phyloP scores from a whole-genome alignment of 2,888 invertebrate genomes.

The Perizoma flavofasciatum region DNA sequence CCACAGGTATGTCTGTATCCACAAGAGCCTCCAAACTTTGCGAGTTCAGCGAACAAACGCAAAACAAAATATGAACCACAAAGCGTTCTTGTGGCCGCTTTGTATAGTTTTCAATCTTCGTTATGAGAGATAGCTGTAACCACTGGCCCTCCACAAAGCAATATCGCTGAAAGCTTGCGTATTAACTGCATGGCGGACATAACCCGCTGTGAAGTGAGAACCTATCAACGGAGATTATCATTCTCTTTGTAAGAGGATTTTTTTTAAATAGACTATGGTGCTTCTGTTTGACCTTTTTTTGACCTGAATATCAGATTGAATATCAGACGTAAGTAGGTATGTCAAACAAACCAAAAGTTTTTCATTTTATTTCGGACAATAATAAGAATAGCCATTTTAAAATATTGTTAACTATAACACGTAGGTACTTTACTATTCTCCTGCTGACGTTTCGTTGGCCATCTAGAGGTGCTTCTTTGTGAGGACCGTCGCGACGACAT shows the following conservation, averaged over 20 bases:
- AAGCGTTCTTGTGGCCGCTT: conserved; percentile 77
- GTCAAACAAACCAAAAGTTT: too few relatives aligned
- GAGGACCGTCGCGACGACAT: too few relatives aligned
- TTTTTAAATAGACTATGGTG: not conserved
- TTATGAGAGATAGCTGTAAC: conserved; percentile 72
- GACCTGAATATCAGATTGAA: too few relatives aligned
- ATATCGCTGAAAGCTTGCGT: conserved; percentile 75
- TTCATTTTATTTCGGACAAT: too few relatives aligned
- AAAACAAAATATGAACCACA: conserved; percentile 71
- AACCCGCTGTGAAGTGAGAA: conserved; percentile 36
- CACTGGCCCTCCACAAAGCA: conserved; percentile 70
- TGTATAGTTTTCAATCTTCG: conserved; percentile 76
- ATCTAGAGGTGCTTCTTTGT: too few relatives aligned
- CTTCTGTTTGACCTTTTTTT: not conserved
- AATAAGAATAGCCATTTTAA: too few relatives aligned
- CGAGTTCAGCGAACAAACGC: conserved; percentile 39
- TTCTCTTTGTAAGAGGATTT: conserved; percentile 23
- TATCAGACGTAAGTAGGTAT: too few relatives aligned
- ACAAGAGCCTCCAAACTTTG: conserved; percentile 48
- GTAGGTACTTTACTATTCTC: too few relatives aligned
- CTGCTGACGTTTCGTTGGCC: too few relatives aligned
- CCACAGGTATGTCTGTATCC: conserved; percentile 52
- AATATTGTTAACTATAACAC: too few relatives aligned
- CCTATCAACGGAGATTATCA: conserved; percentile 31
- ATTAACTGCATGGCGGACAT: conserved; percentile 56